A percentile compares a stretch with the other conserved stretches of the same genome.
These are phyloP conservation scores for Balaenoptera acutorostrata DNA, from an alignment of 2,113 vertebrate species.

Conservation along the genomic window DNA sequence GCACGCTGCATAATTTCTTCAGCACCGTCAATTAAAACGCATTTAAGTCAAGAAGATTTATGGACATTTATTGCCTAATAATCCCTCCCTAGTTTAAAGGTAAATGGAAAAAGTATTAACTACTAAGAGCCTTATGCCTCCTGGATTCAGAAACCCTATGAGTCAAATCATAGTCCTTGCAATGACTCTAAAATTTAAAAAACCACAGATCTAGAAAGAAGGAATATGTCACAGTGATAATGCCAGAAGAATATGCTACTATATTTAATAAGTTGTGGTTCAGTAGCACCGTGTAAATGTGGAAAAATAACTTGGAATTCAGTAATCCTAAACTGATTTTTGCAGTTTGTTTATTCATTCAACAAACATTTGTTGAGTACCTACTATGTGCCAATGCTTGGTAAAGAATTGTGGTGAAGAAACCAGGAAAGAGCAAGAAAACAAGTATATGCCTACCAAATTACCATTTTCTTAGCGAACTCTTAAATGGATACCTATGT, in stretches of 20 bases:
- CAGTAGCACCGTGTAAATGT: neutral
- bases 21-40: constrained; percentile 18
- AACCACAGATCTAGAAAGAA: neutral
- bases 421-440: neutral
- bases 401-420: neutral
- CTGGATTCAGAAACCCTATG: neutral
- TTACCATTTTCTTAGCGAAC: neutral
- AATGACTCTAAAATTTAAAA: neutral
- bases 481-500: neutral
- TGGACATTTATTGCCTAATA: neutral
- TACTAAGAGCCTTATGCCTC: neutral
- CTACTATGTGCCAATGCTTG: neutral
- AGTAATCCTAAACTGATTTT: neutral
- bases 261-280: neutral
- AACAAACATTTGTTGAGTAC: neutral
- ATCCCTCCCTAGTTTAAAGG: neutral
- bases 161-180: neutral
- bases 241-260: neutral
- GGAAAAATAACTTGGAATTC: neutral
- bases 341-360: neutral
- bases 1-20: neutral
- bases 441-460: neutral
- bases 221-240: neutral
- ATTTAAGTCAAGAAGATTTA: constrained; percentile 29
- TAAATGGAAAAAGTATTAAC: neutral